A percentile compares a stretch with the other conserved stretches of the same genome.
These are phyloP conservation scores for Entomyzon cyanotis DNA, from an alignment of 2,113 vertebrate genomes.

Conservation along the genomic window DNA sequence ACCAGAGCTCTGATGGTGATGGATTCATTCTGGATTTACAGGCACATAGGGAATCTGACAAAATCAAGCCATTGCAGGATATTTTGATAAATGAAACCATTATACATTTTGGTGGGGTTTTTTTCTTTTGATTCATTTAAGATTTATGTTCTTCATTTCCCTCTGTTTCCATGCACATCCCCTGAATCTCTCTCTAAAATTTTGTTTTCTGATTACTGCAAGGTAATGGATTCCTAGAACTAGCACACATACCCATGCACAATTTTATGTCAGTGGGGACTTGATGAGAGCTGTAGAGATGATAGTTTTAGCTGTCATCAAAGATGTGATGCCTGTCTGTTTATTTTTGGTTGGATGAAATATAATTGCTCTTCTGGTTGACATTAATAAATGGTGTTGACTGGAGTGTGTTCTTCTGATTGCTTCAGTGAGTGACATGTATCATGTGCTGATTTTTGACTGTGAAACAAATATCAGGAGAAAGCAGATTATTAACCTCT, in stretches of 20 bases:
- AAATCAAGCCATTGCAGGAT: not conserved
- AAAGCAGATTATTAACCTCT: constrained; percentile 4
- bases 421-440: constrained; percentile 17
- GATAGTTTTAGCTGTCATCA: constrained; percentile 47
- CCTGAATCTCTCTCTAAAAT: not conserved
- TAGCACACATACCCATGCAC: not conserved
- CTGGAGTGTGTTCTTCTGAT: constrained; percentile 60
- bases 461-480: constrained; percentile 36
- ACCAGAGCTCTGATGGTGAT: not conserved
- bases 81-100: not conserved
- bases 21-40: not conserved
- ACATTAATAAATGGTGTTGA: constrained; percentile 72
- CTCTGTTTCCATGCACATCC: not conserved
- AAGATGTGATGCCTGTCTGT: constrained; percentile 36
- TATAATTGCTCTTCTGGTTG: constrained; percentile 71
- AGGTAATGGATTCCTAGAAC: not conserved
- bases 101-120: not conserved
- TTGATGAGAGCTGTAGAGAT: not conserved
- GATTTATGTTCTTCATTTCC: constrained; percentile 15
- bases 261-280: not conserved
- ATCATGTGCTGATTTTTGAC: constrained; percentile 29
- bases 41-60: not conserved
- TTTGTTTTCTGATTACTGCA: not conserved
- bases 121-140: not conserved
- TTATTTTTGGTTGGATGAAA: constrained; percentile 63